Conservation (phyloP, 2,888 invertebrate species). For the Parasteatoda lunata region DNA sequence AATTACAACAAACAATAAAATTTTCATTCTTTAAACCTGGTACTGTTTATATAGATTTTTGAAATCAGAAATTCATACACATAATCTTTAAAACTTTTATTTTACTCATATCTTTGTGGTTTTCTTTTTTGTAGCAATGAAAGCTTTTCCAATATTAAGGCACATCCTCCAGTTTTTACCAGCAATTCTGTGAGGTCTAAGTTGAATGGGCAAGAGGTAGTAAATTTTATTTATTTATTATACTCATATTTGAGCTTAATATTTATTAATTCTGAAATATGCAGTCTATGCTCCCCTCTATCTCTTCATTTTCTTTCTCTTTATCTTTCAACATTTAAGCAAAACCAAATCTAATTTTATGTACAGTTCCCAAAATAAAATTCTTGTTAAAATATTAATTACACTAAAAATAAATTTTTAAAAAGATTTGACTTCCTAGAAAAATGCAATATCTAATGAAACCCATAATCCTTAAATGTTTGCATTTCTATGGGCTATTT, state of each 20-base stretch:
- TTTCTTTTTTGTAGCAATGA: constrained; percentile 21
- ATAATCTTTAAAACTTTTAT: no score
- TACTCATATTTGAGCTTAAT: neutral
- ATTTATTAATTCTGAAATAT: neutral
- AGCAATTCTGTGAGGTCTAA: constrained; percentile 45
- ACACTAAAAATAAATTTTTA: no score
- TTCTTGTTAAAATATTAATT: no score
- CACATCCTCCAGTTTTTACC: constrained; percentile 20
- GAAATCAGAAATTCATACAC: no score
- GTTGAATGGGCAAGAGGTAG: constrained; percentile 29
- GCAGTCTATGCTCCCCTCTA: neutral
- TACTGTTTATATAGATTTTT: no score
- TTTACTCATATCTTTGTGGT: no score
- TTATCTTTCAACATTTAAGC: neutral
- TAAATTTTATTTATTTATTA: neutral
- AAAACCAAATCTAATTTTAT: neutral
- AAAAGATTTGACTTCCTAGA: no score
- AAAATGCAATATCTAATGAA: no score
- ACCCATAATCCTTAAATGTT: no score
- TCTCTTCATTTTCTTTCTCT: neutral
- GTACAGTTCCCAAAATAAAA: neutral
- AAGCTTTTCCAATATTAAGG: constrained; percentile 17
- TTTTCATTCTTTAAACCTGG: no score
- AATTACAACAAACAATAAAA: no score
- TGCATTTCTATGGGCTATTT: no score